Evolutionary conservation across 2,797 vertebrate genomes (phyloP).

Genomic region (Nannoperca australis): DNA sequence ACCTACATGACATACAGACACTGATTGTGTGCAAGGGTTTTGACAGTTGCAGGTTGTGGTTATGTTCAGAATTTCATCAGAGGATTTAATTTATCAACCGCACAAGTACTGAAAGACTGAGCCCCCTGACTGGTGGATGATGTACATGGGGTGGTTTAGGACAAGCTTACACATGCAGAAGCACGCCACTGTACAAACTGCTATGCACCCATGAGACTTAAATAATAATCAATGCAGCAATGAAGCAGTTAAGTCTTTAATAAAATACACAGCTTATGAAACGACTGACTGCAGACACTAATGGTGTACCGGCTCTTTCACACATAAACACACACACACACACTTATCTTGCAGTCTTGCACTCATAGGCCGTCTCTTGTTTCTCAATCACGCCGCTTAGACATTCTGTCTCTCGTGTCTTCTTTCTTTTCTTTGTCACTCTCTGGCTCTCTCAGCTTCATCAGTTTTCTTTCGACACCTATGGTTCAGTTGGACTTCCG

Average conservation of each 20-base stretch:
- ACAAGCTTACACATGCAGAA: constrained; percentile 36
- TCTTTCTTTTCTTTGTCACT: constrained; percentile 33
- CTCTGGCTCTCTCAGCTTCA: background rate
- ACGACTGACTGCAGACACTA: constrained; percentile 24
- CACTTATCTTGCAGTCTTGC: constrained; percentile 15
- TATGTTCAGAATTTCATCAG: constrained; percentile 20
- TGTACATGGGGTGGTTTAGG: constrained; percentile 25
- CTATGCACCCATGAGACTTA: constrained; percentile 18
- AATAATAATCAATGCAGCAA: constrained; percentile 41
- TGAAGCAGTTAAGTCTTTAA: constrained; percentile 27
- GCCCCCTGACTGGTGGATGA: constrained; percentile 17
- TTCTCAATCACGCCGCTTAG: constrained; percentile 42
- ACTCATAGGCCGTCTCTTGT: constrained; percentile 35
- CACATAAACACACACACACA: constrained; percentile 8
- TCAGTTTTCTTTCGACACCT: constrained; percentile 5
- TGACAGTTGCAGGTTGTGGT: background rate
- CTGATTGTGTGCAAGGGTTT: background rate
- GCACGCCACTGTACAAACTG: constrained; percentile 8
- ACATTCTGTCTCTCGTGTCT: constrained; percentile 36
- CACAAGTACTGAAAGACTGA: constrained; percentile 15
- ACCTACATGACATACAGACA: constrained; percentile 20
- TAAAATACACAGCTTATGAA: constrained; percentile 39
- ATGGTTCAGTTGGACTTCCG: constrained; percentile 12
- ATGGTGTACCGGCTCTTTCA: constrained; percentile 16
- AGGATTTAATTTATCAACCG: constrained; percentile 13